These are phyloP conservation scores for Hippocampus guttulatus DNA, from an alignment of 2,113 vertebrate genomes.

Conservation along the genomic window DNA sequence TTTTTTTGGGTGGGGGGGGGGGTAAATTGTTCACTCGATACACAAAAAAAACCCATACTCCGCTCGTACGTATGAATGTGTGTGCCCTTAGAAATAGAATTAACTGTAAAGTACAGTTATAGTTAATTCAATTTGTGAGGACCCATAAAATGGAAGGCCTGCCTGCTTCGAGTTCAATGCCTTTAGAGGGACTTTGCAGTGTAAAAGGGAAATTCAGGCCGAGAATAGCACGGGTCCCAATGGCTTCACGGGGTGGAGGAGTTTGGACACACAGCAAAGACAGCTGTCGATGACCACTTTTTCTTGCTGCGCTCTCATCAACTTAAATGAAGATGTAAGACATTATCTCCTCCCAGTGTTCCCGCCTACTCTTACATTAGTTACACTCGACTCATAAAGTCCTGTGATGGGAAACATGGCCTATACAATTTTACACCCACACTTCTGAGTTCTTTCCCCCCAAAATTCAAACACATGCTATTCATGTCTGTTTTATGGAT, in stretches of 20 bases:
- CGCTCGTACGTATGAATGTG: too few relatives aligned
- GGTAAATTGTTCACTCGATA: too few relatives aligned
- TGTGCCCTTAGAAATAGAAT: too few relatives aligned
- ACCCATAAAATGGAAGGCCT: neutral
- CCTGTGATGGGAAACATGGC: neutral
- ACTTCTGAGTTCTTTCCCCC: neutral
- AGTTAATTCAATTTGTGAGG: neutral
- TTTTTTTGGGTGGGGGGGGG: too few relatives aligned
- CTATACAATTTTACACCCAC: neutral
- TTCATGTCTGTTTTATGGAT: neutral
- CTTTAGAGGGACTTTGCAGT: neutral
- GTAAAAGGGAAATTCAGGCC: conserved; percentile 32
- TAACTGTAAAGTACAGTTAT: too few relatives aligned
- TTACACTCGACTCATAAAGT: conserved; percentile 15
- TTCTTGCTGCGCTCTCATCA: conserved; percentile 13
- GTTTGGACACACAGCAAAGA: conserved; percentile 52
- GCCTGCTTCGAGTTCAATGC: neutral
- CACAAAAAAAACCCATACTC: too few relatives aligned
- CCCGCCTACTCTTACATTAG: neutral
- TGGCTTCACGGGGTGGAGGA: conserved; percentile 53
- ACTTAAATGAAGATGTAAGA: neutral
- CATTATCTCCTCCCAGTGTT: conserved; percentile 18
- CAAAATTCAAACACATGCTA: neutral
- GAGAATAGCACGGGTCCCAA: conserved; percentile 56
- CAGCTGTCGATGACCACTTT: conserved; percentile 58